A percentile compares a stretch with the other conserved stretches of the same genome.
Evolutionary conservation across 2,113 vertebrate genomes (phyloP).

Genomic region (Indicator indicator): DNA sequence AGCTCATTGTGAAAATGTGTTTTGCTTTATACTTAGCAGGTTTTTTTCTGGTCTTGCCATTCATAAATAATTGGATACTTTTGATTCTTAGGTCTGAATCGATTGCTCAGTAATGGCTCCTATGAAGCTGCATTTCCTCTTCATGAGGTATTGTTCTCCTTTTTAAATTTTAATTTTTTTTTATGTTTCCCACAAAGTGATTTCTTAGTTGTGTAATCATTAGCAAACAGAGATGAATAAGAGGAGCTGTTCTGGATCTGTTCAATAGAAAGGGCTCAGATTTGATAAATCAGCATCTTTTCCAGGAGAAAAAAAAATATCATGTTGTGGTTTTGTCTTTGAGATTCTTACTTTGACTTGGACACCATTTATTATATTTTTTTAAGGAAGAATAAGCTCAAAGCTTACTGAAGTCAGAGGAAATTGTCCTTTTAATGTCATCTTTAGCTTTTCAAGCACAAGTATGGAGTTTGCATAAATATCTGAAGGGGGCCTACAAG

Average conservation of each 20-base stretch:
- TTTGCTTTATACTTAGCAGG: not conserved
- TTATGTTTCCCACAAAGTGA: not conserved
- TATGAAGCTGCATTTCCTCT: slow-evolving; percentile 96
- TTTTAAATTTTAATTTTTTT: not conserved
- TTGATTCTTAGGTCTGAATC: slow-evolving; percentile 86
- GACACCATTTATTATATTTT: not conserved
- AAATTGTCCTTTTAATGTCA: not conserved
- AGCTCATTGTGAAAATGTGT: not conserved
- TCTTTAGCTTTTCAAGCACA: not conserved
- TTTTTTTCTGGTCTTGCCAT: not conserved
- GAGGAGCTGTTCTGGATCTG: not conserved
- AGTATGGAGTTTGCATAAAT: not conserved
- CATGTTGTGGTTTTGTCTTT: not conserved
- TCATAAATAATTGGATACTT: slow-evolving; percentile 45
- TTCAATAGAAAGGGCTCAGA: not conserved
- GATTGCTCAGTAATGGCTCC: slow-evolving; percentile 92
- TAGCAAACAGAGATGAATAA: not conserved
- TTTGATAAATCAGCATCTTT: not conserved
- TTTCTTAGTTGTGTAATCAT: not conserved
- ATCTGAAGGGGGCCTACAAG: too few relatives aligned
- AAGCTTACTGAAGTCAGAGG: not conserved
- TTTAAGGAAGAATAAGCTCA: not conserved
- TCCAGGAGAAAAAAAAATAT: not conserved
- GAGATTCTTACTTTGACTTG: not conserved
- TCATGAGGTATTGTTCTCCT: slow-evolving; percentile 86